Base-by-base conservation (phyloP, 2,113 vertebrate genomes). In the Actenoides hombroni region DNA sequence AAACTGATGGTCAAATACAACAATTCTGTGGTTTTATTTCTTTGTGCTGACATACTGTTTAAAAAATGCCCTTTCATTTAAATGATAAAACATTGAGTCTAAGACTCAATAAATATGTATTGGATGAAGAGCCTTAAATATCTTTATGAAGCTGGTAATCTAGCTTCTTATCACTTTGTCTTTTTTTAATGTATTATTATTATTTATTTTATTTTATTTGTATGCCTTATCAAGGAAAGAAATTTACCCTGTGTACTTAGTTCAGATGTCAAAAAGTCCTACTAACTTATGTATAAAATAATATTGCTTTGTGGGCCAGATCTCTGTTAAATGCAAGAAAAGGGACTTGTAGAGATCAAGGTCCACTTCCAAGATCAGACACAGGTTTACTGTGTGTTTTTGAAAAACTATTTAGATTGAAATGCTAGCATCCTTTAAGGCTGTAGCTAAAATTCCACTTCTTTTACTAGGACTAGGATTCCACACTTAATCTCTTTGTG, bases 401-500 rank as follows among this genome's bases (percentile, higher is more conserved):
- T 60, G 6, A 25, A 91, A 78, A 82, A 42, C 13, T 39, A 4
- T 13, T 51, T 17, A 13, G 0, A 0, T 9, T 84, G 12, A 86
- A 96, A 83, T 49, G 7, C 11, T 12, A 74, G 8, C 2, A 40
- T 16, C 5, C 0, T 31, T 46, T 76, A 71, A 57, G 33, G 4
- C 3, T 33, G 16, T 6, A 37, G 8, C 0, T 2, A 71, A 85
- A 24, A 3, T 46, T 74, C 9, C 0, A 12, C 44, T 84, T 80
- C 9, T 39, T 83, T 60, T 57, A 18, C 5, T 59, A 63, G 25
- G 5, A 44, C 25, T 49, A 23, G 24, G 18, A 57, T 61, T 86
- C 83, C 31, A 67, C 2, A 4, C 1, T 73, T 69, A 39, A 60
- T 31, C 4, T 42, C 24, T 81, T 57, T 87, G 9, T 86, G 9